Conservation (phyloP, 1,140 invertebrate genomes). For the Bursaphelenchus mucronatus region DNA sequence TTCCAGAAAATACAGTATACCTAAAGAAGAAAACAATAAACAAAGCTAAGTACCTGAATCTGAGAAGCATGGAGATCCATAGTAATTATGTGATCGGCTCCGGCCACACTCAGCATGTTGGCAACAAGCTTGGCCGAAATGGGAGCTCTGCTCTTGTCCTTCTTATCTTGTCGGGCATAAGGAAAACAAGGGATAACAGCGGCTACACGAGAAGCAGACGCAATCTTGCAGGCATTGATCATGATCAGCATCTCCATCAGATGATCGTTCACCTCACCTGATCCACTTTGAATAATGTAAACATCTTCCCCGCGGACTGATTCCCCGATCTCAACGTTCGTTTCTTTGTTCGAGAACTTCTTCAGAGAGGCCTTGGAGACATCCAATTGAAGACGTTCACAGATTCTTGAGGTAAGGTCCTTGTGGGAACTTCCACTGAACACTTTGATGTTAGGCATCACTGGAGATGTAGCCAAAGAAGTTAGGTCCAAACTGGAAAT, state of each 20-base stretch:
- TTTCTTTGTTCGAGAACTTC: slow-evolving; percentile 84
- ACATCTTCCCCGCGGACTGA: slow-evolving; percentile 98
- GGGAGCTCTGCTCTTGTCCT: slow-evolving; percentile 72
- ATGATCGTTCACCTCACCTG: slow-evolving; percentile 88
- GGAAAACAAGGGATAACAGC: slow-evolving; percentile 98
- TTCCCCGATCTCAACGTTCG: slow-evolving; percentile 80
- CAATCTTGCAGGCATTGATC: slow-evolving; percentile 99
- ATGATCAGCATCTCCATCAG: slow-evolving; percentile 98
- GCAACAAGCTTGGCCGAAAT: slow-evolving; percentile 67
- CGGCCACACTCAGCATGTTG: slow-evolving; percentile 97
- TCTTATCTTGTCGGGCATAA: slow-evolving; percentile 97
- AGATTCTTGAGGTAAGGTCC: slow-evolving; percentile 86
- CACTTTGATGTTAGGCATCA: slow-evolving; percentile 92
- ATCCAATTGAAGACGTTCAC: slow-evolving; percentile 85
- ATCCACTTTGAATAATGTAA: slow-evolving; percentile 88
- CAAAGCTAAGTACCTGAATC: slow-evolving; percentile 70
- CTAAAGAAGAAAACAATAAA: too few relatives aligned
- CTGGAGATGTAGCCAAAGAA: not conserved
- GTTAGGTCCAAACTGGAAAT: not conserved
- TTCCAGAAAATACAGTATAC: not conserved
- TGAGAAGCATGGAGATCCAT: slow-evolving; percentile 99
- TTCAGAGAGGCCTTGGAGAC: slow-evolving; percentile 91
- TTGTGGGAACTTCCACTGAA: slow-evolving; percentile 91
- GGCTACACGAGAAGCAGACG: slow-evolving; percentile 90
- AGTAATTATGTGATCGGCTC: slow-evolving; percentile 97